phyloP scores from a whole-genome alignment of 2,797 vertebrate genomes.

The Muraenolepis orangiensis region DNA sequence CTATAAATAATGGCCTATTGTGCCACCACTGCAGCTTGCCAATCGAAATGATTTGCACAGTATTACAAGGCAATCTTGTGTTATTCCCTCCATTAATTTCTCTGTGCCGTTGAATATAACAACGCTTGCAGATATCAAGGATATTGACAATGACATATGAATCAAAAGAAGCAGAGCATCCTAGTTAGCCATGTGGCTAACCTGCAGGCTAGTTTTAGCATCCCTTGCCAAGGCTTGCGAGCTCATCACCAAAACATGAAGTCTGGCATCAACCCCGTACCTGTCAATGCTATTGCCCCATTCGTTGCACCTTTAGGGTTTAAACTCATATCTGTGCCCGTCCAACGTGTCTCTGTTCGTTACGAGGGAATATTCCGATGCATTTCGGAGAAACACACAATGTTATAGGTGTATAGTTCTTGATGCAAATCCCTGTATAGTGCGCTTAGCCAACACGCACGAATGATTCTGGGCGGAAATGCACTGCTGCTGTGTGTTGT shows the following conservation, averaged over 20 bases:
- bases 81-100: not conserved
- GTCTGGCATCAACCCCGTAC: slow-evolving; percentile 11
- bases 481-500: slow-evolving; percentile 1
- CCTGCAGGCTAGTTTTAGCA: slow-evolving; percentile 10
- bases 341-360: not conserved
- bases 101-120: not conserved
- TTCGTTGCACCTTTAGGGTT: not conserved
- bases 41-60: too few species aligned
- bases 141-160: not conserved
- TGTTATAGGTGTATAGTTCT: not conserved
- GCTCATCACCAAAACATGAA: slow-evolving; percentile 11
- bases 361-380: not conserved
- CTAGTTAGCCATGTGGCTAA: not conserved
- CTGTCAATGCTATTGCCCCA: not conserved
- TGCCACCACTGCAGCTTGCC: not conserved
- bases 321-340: slow-evolving; percentile 3
- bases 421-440: not conserved
- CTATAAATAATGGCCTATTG: slow-evolving; percentile 4
- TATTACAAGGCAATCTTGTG: not conserved
- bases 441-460: not conserved
- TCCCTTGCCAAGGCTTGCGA: slow-evolving; percentile 4
- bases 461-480: slow-evolving; percentile 5
- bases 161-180: not conserved
- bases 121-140: not conserved
- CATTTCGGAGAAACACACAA: not conserved